Percentiles rank a stretch among this genome's conserved stretches.
These are phyloP conservation scores for Pitangus sulphuratus DNA, from an alignment of 2,797 vertebrate genomes.

Conservation along the genomic window DNA sequence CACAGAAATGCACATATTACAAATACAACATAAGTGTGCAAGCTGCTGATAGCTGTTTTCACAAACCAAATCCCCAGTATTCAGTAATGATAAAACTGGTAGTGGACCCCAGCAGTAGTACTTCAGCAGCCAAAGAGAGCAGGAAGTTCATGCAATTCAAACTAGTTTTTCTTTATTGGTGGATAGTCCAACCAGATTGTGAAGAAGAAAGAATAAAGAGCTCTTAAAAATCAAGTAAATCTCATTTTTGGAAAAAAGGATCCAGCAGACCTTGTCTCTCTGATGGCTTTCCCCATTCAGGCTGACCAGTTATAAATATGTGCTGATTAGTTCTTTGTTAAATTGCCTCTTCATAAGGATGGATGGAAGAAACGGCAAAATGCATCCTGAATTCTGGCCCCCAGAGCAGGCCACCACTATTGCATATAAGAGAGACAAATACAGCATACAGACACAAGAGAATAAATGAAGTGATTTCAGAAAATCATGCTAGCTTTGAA, in stretches of 20 bases:
- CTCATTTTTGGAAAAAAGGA: neutral
- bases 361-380: neutral
- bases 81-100: neutral
- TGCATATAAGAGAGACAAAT: neutral
- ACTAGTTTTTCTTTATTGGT: neutral
- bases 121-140: neutral
- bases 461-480: neutral
- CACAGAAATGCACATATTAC: neutral
- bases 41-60: neutral
- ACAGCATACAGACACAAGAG: neutral
- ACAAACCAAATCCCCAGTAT: neutral
- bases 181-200: neutral
- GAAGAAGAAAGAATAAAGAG: neutral
- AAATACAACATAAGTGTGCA: neutral
- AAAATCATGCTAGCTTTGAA: neutral
- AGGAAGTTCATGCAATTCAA: neutral
- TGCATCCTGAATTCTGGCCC: neutral
- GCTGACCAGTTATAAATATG: neutral
- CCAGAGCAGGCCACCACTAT: neutral
- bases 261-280: neutral
- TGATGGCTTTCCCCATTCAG: neutral
- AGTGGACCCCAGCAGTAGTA: neutral
- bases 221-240: neutral
- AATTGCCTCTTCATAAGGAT: neutral
- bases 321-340: neutral